Base-by-base conservation (phyloP, 2,113 vertebrate genomes). In the Desmodus rotundus region DNA sequence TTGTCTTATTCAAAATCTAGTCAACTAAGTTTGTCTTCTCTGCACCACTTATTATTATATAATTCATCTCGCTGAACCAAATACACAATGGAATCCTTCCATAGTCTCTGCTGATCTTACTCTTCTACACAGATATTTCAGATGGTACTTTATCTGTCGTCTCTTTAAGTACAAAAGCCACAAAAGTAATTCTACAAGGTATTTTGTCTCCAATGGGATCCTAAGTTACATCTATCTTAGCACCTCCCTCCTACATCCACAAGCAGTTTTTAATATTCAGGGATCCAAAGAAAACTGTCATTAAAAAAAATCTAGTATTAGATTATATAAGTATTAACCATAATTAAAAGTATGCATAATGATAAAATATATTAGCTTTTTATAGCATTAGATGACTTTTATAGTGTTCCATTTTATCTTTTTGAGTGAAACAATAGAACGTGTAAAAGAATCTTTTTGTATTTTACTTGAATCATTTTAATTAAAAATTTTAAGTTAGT, bases 381-480 rank as follows among this genome's bases (percentile, higher is more conserved):
- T 80, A 68, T 67, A 81, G 0, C 5, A 73, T 28, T 73, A 81
- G 56, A 84, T 92, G 3, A 76, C 78, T 70, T 68, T 63, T 65
- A 83, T 24, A 63, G 33, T 65, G 12, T 16, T 95, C 17, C 5
- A 50, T 50, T 86, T 93, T 58, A 58, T 77, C 77, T 89, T 61
- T 52, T 38, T 85, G 41, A 85, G 12, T 50, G n/a, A 83, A 72
- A 12, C 10, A 80, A 85, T 52, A 16, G 78, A 76, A 14, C 6
- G 31, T 56, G 68, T 7, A 33, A 70, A 36, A 73, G 5, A 81
- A 7, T 50, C 6, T 80, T 65, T 65, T 88, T 13, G 47, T 84
- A 88, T 85, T 83, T n/a, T 12, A 97, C 50, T 93, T 36, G 77
- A 63, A 36, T 36, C 90, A 80, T 15, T 95, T 87, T 87, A 92